Evolutionary conservation across 2,113 vertebrate species (phyloP), one percentile per base, ranked within the genome.

Genomic region (Nerophis ophidion): DNA sequence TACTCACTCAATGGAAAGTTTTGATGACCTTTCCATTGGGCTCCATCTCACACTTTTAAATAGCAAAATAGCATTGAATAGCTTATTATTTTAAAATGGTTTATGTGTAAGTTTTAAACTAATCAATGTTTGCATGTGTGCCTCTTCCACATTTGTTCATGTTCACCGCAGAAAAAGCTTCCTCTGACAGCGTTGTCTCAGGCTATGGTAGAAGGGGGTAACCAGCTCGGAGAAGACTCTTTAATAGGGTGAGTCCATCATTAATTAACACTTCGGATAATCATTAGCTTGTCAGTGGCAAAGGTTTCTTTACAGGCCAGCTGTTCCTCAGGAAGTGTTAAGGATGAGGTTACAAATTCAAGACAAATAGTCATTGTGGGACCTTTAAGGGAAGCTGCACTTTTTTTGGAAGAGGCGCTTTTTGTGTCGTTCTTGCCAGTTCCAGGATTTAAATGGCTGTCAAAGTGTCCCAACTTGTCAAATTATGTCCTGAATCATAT

Each of bases 181-280:
- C 94, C 96, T 15, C 85, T 97, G 15, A 96, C 95, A 1, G 91
- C 91, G 0, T 89, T 98, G 8, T 95, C 95, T 36, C 96, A 98
- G 71, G 94, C 92, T 1, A 93, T 99, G 93, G 91, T 93, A 58
- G 97, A 99, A 65, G 93, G 95, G 0, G 92, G 92, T 0, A 58
- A 74, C 76, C 93, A 95, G 72, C 81, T 99, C 46, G 93, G 92
- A 36, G 96, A 99, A 61, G 97, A 99, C 57, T 95, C 93, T 53
- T 91, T 98, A 48, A 82, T 98, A 84, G 94, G 94, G 97, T 99
- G 76, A 93, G 92, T 87, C 48, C 16, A 33, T 34, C 49, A 60
- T 40, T 60, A 57, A 80, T 36, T 61, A 79, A 76, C 68, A 59
- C 33, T 26, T 46, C 33, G 8, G 19, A 60, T 47, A 26, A 9